Evolutionary conservation across 2,888 invertebrate genomes (phyloP), one percentile per base, ranked within the genome.

Genomic region (Tipula vernalis): DNA sequence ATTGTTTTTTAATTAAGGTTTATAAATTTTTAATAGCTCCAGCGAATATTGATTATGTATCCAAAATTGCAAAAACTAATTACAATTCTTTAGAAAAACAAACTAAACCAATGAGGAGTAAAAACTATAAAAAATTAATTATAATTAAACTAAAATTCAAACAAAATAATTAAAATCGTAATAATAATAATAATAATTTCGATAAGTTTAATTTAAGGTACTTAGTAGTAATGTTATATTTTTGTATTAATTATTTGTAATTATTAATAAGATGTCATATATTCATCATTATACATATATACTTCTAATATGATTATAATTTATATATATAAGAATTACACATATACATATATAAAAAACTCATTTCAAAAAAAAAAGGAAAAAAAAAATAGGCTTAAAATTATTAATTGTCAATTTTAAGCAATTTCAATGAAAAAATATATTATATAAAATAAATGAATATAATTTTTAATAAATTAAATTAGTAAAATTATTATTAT

Each of bases 351-450:
- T 28, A 2, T 15, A 71, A 28, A 71, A 71, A 71, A 71, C 28
- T 28, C 28, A 28, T 28, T 28, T 28, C 28, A 28, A 71, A 71
- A 28, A 71, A 71, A 28, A 28, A 71, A 2, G 15, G 28, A 28
- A 71, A 71, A 71, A 71, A 28, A 71, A 71, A n/a, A 5, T 85
- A 86, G 87, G 87, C 87, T 87, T 86, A 86, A 51, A 87, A 18
- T 42, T 86, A 87, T 86, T 42, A 36, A 87, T 86, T 83, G 83
- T 47, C 84, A 47, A 36, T 39, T 47, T 85, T 85, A 87, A 51
- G 47, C 47, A 36, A 88, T 51, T 86, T 87, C 84, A 57, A 57
- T 71, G 28, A 28, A 71, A n/a, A 71, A 57, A 57, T 86, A 57
- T 85, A 87, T 83, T 57, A 86, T 85, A 85, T 85, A 57, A 57